phyloP scores from a whole-genome alignment of 2,888 invertebrate species.

The Chymomyza caudatula region DNA sequence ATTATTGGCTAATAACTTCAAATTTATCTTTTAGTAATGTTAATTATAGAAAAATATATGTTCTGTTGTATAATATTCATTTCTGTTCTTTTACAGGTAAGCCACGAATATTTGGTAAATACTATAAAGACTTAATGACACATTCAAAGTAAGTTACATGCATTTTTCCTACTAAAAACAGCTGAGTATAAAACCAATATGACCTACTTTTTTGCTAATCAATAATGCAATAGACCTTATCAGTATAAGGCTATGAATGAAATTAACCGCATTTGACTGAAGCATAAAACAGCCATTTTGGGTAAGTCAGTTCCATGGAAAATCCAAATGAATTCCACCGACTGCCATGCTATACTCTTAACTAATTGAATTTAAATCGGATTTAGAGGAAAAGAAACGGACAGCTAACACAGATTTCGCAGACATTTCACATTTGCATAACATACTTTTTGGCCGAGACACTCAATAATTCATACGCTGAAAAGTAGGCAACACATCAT shows the following conservation, averaged over 20 bases:
- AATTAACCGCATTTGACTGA: background rate
- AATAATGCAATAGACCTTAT: background rate
- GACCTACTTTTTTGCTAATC: background rate
- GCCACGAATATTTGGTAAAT: background rate
- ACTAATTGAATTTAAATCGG: slow-evolving; percentile 51
- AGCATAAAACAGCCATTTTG: background rate
- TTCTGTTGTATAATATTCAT: too few species aligned
- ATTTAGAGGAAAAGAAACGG: slow-evolving; percentile 39
- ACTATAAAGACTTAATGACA: background rate
- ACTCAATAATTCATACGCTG: slow-evolving; percentile 58
- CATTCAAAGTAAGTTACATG: background rate
- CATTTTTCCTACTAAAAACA: background rate
- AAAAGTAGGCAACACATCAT: slow-evolving; percentile 17
- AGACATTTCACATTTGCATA: slow-evolving; percentile 23
- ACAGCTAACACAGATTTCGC: slow-evolving; percentile 32
- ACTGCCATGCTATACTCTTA: background rate
- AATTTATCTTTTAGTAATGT: too few species aligned
- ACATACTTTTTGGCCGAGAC: slow-evolving; percentile 31
- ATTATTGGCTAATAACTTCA: too few species aligned
- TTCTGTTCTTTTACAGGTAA: background rate
- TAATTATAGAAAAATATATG: too few species aligned
- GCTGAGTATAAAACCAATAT: background rate
- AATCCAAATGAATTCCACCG: background rate
- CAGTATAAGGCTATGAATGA: background rate
- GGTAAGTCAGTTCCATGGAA: background rate